These are phyloP conservation scores for Sarotherodon lohbergeri DNA, from an alignment of 2,113 vertebrate genomes.

Conservation along the genomic window DNA sequence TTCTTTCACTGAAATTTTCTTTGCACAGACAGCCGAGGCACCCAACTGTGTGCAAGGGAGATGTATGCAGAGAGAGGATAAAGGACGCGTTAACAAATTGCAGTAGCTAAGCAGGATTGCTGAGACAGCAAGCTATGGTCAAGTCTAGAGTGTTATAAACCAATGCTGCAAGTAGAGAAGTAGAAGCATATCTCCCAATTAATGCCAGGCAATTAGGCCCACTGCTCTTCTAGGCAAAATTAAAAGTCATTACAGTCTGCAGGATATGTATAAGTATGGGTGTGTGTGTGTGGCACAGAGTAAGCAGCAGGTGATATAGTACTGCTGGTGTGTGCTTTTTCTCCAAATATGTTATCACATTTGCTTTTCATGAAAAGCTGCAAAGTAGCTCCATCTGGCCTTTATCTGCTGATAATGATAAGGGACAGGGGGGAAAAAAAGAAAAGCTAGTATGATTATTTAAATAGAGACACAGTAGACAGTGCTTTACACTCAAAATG, in stretches of 20 bases:
- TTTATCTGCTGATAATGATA: background rate
- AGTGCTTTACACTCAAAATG: background rate
- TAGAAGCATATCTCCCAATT: background rate
- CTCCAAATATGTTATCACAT: background rate
- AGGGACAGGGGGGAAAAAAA: background rate
- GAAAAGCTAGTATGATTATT: background rate
- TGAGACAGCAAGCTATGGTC: slow-evolving; percentile 31
- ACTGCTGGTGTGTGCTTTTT: slow-evolving; percentile 14
- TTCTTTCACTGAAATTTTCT: slow-evolving; percentile 26
- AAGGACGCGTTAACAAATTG: background rate
- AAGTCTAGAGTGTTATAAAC: background rate
- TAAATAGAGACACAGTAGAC: background rate
- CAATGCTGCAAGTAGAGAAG: background rate
- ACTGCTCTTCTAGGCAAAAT: background rate
- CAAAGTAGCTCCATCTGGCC: background rate
- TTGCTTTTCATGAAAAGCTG: background rate
- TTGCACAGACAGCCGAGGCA: slow-evolving; percentile 7
- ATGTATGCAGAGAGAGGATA: background rate
- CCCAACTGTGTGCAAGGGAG: background rate
- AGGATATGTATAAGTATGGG: background rate
- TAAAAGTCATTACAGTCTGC: background rate
- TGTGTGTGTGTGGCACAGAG: background rate
- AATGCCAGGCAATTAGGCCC: slow-evolving; percentile 16
- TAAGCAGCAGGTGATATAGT: background rate
- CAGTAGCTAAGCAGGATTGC: slow-evolving; percentile 13